These are phyloP conservation scores for Crotalus helleri DNA, from an alignment of 2,113 vertebrate genomes.

Conservation along the genomic window DNA sequence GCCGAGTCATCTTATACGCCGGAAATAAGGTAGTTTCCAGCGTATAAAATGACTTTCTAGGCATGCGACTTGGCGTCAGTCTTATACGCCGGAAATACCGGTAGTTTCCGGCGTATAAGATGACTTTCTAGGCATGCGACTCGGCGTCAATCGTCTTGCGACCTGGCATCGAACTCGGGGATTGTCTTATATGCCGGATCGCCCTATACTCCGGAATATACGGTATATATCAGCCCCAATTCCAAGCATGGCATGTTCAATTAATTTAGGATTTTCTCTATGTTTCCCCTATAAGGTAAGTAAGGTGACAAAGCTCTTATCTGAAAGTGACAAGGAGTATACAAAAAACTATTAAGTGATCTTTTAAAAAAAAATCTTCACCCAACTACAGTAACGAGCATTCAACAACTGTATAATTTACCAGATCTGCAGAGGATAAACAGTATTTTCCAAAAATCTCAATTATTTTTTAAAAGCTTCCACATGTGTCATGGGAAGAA, in stretches of 20 bases:
- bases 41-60: too few relatives aligned
- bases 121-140: too few relatives aligned
- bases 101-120: too few relatives aligned
- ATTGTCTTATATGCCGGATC: too few relatives aligned
- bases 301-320: neutral
- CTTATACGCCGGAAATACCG: too few relatives aligned
- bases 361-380: neutral
- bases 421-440: neutral
- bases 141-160: too few relatives aligned
- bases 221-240: neutral
- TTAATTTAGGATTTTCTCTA: neutral
- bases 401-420: neutral
- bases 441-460: neutral
- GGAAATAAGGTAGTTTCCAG: too few relatives aligned
- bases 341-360: neutral
- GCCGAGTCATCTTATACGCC: too few relatives aligned
- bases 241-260: neutral
- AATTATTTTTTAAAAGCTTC: neutral
- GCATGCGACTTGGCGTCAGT: too few relatives aligned
- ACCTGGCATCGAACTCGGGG: too few relatives aligned
- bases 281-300: neutral
- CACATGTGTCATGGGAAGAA: neutral
- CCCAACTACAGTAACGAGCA: neutral
- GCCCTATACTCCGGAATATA: too few relatives aligned
- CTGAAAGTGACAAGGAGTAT: neutral